Evolutionary conservation across 2,888 invertebrate genomes (phyloP), one percentile per base, ranked within the genome.

Genomic region (Hylaea fasciaria): DNA sequence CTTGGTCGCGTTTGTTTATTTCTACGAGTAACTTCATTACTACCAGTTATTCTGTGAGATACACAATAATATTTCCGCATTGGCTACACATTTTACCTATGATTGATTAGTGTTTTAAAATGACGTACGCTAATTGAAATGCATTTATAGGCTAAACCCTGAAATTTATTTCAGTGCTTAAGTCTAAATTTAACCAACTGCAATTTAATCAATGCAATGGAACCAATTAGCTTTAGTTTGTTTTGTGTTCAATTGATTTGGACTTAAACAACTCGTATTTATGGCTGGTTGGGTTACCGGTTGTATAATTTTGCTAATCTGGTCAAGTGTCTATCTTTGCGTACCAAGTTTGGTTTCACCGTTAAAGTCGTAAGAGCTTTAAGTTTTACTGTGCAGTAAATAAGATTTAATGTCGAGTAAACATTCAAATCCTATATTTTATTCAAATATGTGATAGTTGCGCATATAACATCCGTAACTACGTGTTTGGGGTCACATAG

Each of bases 161-260:
- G 22, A 43, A n/a, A 5, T 52, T 44, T 52, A 52, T 44, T n/a
- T 32, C 35, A 17, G 17, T 35, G 16, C 17, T 44, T 44, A 51
- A n/a, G n/a, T n/a, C n/a, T n/a, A n/a, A n/a, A 52, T 14, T 12
- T 35, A 4, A 35, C 35, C 12, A 5, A 22, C 40, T 51, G 41
- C 11, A 9, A 8, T 11, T n/a, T n/a, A 13, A 29, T 28, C n/a
- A 50, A 51, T 51, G 43, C 43, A 16, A 32, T 17, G 41, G 41
- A 43, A 51, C 41, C 41, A 51, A 43, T 43, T 51, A 51, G 41
- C 12, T 32, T 48, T 50, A 14, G 41, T 51, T 44, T 43, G 43
- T 52, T 52, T 13, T 52, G 52, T 17, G 12, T 44, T n/a, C 17
- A 44, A 43, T 43, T 14, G n/a, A 32, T 43, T 51, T 32, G 47